Evolutionary conservation across 2,888 invertebrate genomes (phyloP), one percentile per base, ranked within the genome.

Genomic region (Drosophila robusta): DNA sequence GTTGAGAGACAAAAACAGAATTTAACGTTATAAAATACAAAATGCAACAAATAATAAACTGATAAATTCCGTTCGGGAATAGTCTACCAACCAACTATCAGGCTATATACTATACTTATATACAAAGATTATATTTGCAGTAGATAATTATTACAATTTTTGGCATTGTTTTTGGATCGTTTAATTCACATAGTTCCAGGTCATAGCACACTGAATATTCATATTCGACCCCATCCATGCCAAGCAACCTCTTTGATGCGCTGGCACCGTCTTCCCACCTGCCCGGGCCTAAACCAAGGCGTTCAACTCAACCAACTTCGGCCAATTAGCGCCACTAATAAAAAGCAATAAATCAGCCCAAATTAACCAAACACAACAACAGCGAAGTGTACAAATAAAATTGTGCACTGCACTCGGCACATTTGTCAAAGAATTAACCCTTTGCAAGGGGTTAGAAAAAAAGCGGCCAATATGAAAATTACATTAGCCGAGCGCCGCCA

Each of bases 321-420:
- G 80, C 83, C 88, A 88, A 83, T 88, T 86, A 88, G 73, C 50
- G 74, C 22, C 44, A 47, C 79, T 82, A 82, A 83, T 82, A 86
- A 74, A 83, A 64, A 32, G 50, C 66, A 68, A 83, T 82, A 88
- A 83, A 88, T 82, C 83, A 86, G 71, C 65, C 65, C 14, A 70
- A 76, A 71, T 76, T 75, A 76, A 75, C 62, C 58, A 55, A 63
- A 42, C 46, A 56, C 41, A 50, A 18, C 36, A 44, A 34, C 46
- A 54, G 29, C 55, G 57, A 56, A 61, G 52, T 50, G 55, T 46
- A 63, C 58, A 63, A 73, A 71, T 71, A 62, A 75, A 72, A 60
- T 52, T 46, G 49, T 49, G 55, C 34, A 44, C 44, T 70, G 78
- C 88, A 85, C 69, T 70, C 57, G 11, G 63, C 76, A 64, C 77